phyloP scores from a whole-genome alignment of 1,140 invertebrate species.

The Eulimnadia texana region DNA sequence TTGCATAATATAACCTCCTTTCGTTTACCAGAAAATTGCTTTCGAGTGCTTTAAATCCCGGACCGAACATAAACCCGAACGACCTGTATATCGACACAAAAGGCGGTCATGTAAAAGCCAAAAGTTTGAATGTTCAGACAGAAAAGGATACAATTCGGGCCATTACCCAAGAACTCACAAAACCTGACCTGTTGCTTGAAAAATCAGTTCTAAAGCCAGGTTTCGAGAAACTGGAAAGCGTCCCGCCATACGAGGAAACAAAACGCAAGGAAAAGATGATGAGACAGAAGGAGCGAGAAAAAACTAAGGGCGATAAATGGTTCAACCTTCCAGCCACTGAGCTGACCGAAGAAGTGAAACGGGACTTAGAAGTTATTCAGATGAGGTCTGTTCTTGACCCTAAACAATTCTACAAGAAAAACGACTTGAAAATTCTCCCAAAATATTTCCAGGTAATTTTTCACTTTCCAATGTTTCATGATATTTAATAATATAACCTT shows the following conservation, averaged over 20 bases:
- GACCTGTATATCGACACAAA: conserved; percentile 1
- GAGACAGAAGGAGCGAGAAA: conserved; percentile 41
- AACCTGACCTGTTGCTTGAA: conserved; percentile 26
- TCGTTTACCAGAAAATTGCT: not conserved
- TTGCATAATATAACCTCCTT: too few relatives aligned
- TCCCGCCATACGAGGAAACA: conserved; percentile 44
- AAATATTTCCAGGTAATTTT: conserved; percentile 75
- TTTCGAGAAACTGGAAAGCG: conserved; percentile 43
- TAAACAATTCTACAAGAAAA: conserved; percentile 87
- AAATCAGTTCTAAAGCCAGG: conserved; percentile 47
- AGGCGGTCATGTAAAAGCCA: not conserved
- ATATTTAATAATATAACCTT: conserved; percentile 15
- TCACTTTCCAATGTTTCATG: conserved; percentile 10
- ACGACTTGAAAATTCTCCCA: conserved; percentile 66
- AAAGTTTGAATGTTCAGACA: not conserved
- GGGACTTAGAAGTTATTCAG: conserved; percentile 71
- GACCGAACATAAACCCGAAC: not conserved
- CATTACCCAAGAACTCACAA: not conserved
- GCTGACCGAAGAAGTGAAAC: conserved; percentile 68
- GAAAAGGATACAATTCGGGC: not conserved
- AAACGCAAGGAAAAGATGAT: conserved; percentile 39
- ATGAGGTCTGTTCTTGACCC: conserved; percentile 86
- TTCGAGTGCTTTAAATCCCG: not conserved
- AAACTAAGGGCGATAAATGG: conserved; percentile 74
- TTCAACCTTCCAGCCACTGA: conserved; percentile 73